These are phyloP conservation scores for Asteroscopus sphinx DNA, from an alignment of 2,888 invertebrate species.

Conservation along the genomic window DNA sequence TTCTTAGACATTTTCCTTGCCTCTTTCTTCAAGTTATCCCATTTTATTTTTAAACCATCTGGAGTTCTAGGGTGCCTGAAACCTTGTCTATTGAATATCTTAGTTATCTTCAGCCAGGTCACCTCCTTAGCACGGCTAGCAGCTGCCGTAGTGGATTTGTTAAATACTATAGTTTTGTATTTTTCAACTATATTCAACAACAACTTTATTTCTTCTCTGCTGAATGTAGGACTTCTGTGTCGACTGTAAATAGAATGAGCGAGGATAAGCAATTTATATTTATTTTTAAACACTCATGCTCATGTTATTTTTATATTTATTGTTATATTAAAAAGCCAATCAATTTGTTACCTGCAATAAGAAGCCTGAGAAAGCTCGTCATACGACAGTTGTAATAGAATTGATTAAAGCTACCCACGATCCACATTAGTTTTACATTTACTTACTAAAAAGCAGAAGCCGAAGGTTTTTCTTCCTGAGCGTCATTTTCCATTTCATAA, in stretches of 20 bases:
- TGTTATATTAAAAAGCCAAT: no score
- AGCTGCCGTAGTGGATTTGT: conserved; percentile 71
- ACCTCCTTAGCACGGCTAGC: conserved; percentile 74
- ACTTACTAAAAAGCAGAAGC: conserved; percentile 48
- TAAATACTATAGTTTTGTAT: conserved; percentile 75
- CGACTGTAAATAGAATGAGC: conserved; percentile 59
- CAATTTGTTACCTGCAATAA: background rate
- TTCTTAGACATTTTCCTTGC: conserved; percentile 72
- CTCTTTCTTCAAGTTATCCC: conserved; percentile 79
- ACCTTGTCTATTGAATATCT: conserved; percentile 71
- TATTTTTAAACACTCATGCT: no score
- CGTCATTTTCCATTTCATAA: conserved; percentile 55
- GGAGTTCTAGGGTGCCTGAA: conserved; percentile 66
- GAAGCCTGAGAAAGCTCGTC: no score
- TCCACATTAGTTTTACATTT: conserved; percentile 9
- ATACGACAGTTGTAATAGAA: no score
- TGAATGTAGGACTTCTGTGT: conserved; percentile 76
- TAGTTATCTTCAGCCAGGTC: conserved; percentile 77
- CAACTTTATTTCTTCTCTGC: conserved; percentile 70
- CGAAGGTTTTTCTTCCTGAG: conserved; percentile 47
- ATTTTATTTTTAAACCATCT: conserved; percentile 77
- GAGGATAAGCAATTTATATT: background rate
- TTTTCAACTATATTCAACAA: conserved; percentile 74
- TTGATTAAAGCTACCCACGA: conserved; percentile 3
- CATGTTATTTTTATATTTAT: no score